Conservation (phyloP, 2,797 vertebrate species). For the Chelon auratus region DNA sequence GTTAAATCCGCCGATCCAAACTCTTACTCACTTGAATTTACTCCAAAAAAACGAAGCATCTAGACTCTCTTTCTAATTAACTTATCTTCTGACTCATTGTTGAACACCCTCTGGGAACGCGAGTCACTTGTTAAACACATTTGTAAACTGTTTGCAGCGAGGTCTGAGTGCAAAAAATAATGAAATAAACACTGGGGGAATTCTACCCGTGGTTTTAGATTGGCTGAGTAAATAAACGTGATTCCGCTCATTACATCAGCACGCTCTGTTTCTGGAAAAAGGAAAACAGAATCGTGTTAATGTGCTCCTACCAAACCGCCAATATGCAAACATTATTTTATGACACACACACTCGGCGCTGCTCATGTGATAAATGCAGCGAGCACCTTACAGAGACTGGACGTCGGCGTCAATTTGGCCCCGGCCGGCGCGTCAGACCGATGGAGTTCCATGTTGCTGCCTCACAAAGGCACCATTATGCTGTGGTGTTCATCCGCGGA, state of each 20-base stretch:
- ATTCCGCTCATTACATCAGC: slow-evolving; percentile 42
- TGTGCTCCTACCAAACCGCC: slow-evolving; percentile 11
- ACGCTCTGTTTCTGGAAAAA: slow-evolving; percentile 11
- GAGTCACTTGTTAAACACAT: slow-evolving; percentile 22
- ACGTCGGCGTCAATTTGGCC: slow-evolving; percentile 76
- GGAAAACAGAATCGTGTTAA: slow-evolving; percentile 33
- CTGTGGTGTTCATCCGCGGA: slow-evolving; percentile 46
- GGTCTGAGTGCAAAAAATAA: slow-evolving; percentile 34
- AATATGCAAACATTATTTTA: slow-evolving; percentile 32
- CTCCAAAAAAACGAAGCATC: slow-evolving; percentile 3
- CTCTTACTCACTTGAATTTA: slow-evolving; percentile 33
- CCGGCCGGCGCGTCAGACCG: slow-evolving; percentile 53
- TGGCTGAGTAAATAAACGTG: slow-evolving; percentile 44
- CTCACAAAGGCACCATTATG: slow-evolving; percentile 74
- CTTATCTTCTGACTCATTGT: slow-evolving; percentile 23
- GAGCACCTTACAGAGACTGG: slow-evolving; percentile 66
- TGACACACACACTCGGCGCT: slow-evolving; percentile 5
- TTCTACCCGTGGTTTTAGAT: slow-evolving; percentile 37
- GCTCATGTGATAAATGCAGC: slow-evolving; percentile 72
- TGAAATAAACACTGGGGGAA: slow-evolving; percentile 15
- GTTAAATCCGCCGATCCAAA: background rate
- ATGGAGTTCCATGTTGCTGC: slow-evolving; percentile 57
- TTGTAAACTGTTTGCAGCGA: slow-evolving; percentile 33
- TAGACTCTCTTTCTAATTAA: slow-evolving; percentile 27
- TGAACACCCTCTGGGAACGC: slow-evolving; percentile 37